phyloP scores from a whole-genome alignment of 1,140 invertebrate species.

The Temnothorax nylanderi region DNA sequence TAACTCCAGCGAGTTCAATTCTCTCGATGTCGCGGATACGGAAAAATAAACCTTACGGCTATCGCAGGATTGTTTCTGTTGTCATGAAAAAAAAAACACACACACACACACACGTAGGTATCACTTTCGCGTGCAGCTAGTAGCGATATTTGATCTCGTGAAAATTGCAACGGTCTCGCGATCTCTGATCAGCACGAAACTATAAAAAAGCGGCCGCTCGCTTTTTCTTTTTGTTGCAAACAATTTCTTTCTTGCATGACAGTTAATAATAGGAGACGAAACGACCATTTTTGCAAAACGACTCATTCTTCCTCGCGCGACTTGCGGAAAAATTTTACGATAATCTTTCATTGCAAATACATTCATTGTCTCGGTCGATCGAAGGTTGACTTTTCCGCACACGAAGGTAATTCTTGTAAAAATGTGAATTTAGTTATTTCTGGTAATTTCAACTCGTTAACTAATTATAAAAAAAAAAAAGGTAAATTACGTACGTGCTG shows the following conservation, averaged over 20 bases:
- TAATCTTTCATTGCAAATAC: neutral
- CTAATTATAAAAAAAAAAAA: neutral
- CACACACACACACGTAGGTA: neutral
- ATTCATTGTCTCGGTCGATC: neutral
- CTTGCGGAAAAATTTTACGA: neutral
- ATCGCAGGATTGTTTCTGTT: neutral
- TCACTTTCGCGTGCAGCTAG: slow-evolving; percentile 14
- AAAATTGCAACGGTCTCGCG: neutral
- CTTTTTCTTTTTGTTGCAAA: neutral
- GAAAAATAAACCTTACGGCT: slow-evolving; percentile 38
- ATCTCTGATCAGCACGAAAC: slow-evolving; percentile 8
- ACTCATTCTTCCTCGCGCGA: neutral
- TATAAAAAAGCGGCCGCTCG: neutral
- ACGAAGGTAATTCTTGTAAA: neutral
- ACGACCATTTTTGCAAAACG: neutral
- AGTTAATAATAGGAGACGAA: neutral
- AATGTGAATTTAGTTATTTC: neutral
- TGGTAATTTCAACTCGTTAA: neutral
- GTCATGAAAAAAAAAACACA: neutral
- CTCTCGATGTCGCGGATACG: neutral
- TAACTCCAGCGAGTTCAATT: slow-evolving; percentile 32
- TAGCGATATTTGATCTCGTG: slow-evolving; percentile 12
- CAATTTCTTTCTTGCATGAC: neutral
- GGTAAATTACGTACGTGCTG: neutral
- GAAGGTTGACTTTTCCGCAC: neutral